Conservation (phyloP, 2,797 vertebrate genomes). For the Chaetophractus vellerosus region DNA sequence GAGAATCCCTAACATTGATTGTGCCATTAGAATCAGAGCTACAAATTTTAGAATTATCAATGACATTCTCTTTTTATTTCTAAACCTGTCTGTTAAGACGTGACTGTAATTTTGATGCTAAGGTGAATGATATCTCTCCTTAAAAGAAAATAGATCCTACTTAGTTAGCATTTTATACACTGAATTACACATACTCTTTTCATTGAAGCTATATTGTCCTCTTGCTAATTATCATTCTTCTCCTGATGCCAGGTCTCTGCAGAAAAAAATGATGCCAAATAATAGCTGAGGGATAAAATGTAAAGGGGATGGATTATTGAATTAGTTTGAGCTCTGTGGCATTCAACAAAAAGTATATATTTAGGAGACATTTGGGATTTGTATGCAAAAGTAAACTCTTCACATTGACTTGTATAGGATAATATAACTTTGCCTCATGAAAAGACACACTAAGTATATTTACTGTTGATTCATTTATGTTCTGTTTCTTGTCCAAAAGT, state of each 20-base stretch:
- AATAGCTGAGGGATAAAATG: background rate
- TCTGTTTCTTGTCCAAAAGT: background rate
- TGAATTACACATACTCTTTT: slow-evolving; percentile 68
- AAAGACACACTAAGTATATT: background rate
- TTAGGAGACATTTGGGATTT: background rate
- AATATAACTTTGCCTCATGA: background rate
- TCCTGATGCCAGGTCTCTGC: slow-evolving; percentile 20
- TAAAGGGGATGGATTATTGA: background rate
- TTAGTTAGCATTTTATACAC: slow-evolving; percentile 50
- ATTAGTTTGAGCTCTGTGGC: background rate
- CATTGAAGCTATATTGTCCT: slow-evolving; percentile 63
- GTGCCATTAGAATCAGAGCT: slow-evolving; percentile 34
- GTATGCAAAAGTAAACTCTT: background rate
- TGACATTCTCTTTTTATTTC: background rate
- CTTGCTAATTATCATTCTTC: slow-evolving; percentile 66
- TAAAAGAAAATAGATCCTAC: slow-evolving; percentile 53
- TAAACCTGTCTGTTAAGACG: slow-evolving; percentile 7
- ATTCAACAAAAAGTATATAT: background rate
- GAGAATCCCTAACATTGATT: background rate
- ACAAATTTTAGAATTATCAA: background rate
- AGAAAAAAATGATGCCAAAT: slow-evolving; percentile 22
- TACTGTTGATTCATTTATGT: background rate
- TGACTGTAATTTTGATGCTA: slow-evolving; percentile 61
- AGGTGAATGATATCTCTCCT: slow-evolving; percentile 32
- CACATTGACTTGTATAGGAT: background rate